Evolutionary conservation across 2,797 vertebrate species (phyloP), one percentile per base, ranked within the genome.

Genomic region (Tachyglossus aculeatus): DNA sequence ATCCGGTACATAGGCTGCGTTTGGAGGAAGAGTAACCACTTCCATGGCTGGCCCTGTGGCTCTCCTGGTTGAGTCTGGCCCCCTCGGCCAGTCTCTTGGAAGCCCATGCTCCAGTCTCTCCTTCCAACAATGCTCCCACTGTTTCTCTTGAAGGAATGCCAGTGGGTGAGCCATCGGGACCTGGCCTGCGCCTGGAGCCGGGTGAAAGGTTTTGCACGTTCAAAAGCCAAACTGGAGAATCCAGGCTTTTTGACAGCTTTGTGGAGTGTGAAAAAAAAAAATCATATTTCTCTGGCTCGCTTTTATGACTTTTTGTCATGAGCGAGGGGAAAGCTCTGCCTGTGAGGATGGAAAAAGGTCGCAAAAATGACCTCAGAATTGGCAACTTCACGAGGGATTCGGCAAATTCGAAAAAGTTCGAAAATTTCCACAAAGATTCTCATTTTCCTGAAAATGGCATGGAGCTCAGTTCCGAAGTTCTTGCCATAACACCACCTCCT

Each of bases 281-380:
- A 67, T 87, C 78, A 66, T 81, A 77, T 85, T 78, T 88, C 58
- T 73, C 77, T 65, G 57, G 64, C 33, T 7, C 22, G 47, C 45
- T 86, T 86, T 83, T 82, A 87, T 83, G 84, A 81, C 54, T 54
- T 85, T 87, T 87, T 59, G 18, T 73, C 66, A 62, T 67, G 56
- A 67, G 37, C 1, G 0, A 71, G 69, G 84, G 38, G 25, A 68
- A 83, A 84, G 56, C 19, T 38, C 83, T 81, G 64, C 12, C 63
- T 53, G 21, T 39, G 57, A 84, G 90, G 85, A 88, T 74, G 73
- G 61, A 75, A 86, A 81, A 82, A 61, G 31, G 36, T 83, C 67
- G 51, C 12, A 22, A 40, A 63, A 14, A 59, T 71, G 60, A 9
- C 7, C 70, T 73, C 57, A 5, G 34, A 31, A 36, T 55, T 80